These are phyloP conservation scores for Oreohelix idahoensis DNA, from an alignment of 1,140 invertebrate species.

Conservation along the genomic window DNA sequence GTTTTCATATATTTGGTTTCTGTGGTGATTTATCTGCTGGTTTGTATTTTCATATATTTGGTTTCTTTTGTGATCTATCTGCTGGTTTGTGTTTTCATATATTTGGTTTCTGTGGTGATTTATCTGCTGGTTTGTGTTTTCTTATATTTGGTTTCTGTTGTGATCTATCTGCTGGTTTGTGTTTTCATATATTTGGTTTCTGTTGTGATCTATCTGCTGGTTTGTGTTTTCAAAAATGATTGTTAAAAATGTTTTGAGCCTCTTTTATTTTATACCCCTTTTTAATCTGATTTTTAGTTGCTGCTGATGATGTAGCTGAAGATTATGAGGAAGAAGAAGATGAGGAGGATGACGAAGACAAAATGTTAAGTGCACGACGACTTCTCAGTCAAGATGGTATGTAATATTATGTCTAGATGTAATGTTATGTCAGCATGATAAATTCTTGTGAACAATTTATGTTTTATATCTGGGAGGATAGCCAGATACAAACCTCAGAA, in stretches of 20 bases:
- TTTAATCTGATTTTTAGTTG: background rate
- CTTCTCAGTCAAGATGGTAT: slow-evolving; percentile 30
- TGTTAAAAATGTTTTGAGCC: background rate
- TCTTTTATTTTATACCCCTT: background rate
- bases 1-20: too few species aligned
- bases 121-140: background rate
- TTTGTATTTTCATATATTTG: too few species aligned
- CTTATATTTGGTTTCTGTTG: background rate
- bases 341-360: slow-evolving; percentile 20
- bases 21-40: too few species aligned
- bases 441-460: too few species aligned
- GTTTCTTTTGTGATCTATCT: too few species aligned
- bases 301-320: slow-evolving; percentile 6
- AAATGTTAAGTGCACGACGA: slow-evolving; percentile 16
- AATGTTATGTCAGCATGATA: too few species aligned
- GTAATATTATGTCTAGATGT: too few species aligned
- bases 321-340: slow-evolving; percentile 29
- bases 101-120: too few species aligned
- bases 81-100: too few species aligned
- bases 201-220: background rate
- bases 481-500: too few species aligned
- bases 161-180: background rate
- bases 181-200: background rate
- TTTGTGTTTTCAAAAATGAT: background rate
- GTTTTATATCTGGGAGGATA: too few species aligned